Base-by-base conservation (phyloP, 2,888 invertebrate species). In the Cremastinae sp. region DNA sequence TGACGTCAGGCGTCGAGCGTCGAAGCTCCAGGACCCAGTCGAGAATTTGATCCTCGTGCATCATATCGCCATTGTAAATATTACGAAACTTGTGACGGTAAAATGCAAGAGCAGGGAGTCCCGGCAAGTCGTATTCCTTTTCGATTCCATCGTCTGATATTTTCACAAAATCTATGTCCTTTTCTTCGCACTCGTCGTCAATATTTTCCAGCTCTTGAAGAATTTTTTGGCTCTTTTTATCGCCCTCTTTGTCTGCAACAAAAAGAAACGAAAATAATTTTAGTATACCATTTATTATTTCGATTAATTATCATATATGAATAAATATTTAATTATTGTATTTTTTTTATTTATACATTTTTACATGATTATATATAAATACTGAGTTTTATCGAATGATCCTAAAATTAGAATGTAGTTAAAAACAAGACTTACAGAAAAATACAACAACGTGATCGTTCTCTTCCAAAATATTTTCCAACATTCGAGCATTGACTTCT, bases 131-230 rank as follows among this genome's bases (percentile, higher is more conserved):
- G 87, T 97, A 97, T 91, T 96, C 96, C 85, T 95, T 95, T 77
- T 96, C 94, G 71, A 97, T 93, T 53, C 96, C 95, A 28, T 95
- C 95, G 86, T 97, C 97, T 7, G 96, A 97, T 79, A 96, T 96
- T 90, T 97, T 97, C 0, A 97, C 95, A 87, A 97, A 97, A 88
- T 96, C 95, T 80, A 97, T 96, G 83, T 96, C 94, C 88, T 96
- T 95, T 85, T 96, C 95, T 90, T 97, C 97, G 86, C 97, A 96
- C 86, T 97, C 96, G 83, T 97, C 97, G 85, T 97, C 97, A 83
- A 97, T 97, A 85, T 97, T 97, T 89, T 97, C 97, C 75, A 97
- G 88, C 88, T 97, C 97, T 85, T 94, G 94, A 0, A 97, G 91
- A 74, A 97, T 97, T 88, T 96, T 96, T 82, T 96, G 95, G 20